Evolutionary conservation across 2,113 vertebrate species (phyloP).

Genomic region (Aldabrachelys gigantea): DNA sequence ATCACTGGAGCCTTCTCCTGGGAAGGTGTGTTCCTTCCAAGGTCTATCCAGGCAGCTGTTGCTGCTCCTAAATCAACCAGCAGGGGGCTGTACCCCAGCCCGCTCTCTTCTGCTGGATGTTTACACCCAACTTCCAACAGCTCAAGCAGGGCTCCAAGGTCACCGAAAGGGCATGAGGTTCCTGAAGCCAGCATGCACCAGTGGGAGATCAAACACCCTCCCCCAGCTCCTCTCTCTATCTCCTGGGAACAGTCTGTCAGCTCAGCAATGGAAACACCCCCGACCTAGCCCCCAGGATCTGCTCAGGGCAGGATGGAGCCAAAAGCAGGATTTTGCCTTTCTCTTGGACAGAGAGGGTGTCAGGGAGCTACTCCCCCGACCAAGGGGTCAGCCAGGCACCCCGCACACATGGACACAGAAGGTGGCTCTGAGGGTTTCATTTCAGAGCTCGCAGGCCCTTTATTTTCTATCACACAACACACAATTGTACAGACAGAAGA

Average conservation of each 20-base stretch:
- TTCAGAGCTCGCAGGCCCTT: constrained; percentile 16
- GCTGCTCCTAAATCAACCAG: neutral
- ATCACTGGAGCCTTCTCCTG: neutral
- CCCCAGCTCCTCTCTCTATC: no score
- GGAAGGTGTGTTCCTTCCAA: neutral
- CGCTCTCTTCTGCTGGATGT: neutral
- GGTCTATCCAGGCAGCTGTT: neutral
- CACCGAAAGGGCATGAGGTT: neutral
- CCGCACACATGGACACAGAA: neutral
- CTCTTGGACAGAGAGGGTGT: neutral
- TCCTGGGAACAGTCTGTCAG: no score
- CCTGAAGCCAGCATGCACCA: neutral
- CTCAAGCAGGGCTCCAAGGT: neutral
- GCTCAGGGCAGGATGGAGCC: neutral
- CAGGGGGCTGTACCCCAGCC: neutral
- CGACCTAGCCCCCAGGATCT: no score
- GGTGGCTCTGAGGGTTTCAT: neutral
- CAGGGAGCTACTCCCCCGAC: neutral
- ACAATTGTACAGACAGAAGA: neutral
- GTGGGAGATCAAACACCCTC: no score
- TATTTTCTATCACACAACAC: constrained; percentile 43
- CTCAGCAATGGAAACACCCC: no score
- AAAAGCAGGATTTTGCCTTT: neutral
- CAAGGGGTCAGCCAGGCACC: neutral
- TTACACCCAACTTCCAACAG: neutral